Evolutionary conservation across 2,888 invertebrate species (phyloP), one percentile per base, ranked within the genome.

Genomic region (Sarcophaga subvicina): DNA sequence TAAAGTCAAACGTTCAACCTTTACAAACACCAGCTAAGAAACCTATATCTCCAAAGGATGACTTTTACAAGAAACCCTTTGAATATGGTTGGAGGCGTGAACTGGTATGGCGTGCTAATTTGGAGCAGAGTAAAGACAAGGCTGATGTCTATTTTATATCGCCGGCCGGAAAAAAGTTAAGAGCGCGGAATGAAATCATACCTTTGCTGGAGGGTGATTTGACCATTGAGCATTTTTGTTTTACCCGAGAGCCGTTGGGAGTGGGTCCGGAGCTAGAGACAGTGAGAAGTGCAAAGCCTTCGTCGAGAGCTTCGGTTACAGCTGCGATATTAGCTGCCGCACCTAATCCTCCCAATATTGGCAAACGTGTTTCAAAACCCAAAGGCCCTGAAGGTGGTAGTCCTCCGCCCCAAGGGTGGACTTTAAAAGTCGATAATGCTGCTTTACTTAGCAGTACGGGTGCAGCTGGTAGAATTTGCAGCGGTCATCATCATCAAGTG

Each of bases 101-200:
- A 93, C 93, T 98, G 63, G 98, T 97, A 45, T 95, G 95, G 92
- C 95, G 97, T 25, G 95, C 95, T 2, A 95, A 95, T 3, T 92
- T 94, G 2, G 95, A 95, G 89, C 79, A 88, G 2, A 89, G 90
- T 85, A 90, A 92, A 88, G 91, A 92, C 27, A 91, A 94, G 92
- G 96, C 96, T 0, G 98, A 98, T 93, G 96, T 97, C 49, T 97
- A 97, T 93, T 98, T 98, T 93, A 97, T 96, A 91, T 95, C 97
- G 76, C 98, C 98, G 4, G 93, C 92, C 20, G 97, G 97, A 0
- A 96, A 96, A 92, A 98, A 97, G 93, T 94, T 97, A 37, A 94
- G 97, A 59, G 97, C 97, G n/a, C 95, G 96, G 89, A 94, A 96
- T 80, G 97, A 97, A 94, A 95, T 98, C 17, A 91, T 94, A 2